These are phyloP conservation scores for Arctocebus calabarensis DNA, from an alignment of 2,797 vertebrate species.

Conservation along the genomic window DNA sequence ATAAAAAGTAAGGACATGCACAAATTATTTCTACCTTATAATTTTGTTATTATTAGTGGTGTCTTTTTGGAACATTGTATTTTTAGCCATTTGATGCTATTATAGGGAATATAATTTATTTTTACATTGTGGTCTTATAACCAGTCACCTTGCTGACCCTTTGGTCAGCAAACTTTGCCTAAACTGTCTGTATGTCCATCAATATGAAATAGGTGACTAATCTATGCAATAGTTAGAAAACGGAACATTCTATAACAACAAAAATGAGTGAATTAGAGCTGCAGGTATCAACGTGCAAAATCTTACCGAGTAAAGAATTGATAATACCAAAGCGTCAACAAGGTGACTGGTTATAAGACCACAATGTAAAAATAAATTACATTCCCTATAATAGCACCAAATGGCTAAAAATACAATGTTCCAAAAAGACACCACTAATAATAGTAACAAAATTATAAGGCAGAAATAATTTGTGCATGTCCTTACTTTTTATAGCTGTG, in stretches of 20 bases:
- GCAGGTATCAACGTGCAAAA: not conserved
- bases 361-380: constrained; percentile 8
- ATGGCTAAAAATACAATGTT: constrained; percentile 32
- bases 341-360: not conserved
- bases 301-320: not conserved
- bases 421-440: not conserved
- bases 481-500: not conserved
- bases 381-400: not conserved
- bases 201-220: not conserved
- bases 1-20: not conserved
- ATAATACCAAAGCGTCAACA: not conserved
- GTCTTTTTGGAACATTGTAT: not conserved
- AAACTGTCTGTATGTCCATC: not conserved
- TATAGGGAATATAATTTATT: not conserved
- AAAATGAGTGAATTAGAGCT: not conserved
- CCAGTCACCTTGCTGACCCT: not conserved
- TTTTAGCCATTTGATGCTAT: constrained; percentile 31
- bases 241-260: not conserved
- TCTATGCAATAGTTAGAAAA: not conserved
- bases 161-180: not conserved
- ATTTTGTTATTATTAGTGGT: not conserved
- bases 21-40: not conserved
- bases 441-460: not conserved
- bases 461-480: not conserved
- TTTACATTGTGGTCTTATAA: not conserved